Evolutionary conservation across 2,113 vertebrate genomes (phyloP).

Genomic region (Nannospalax galili): DNA sequence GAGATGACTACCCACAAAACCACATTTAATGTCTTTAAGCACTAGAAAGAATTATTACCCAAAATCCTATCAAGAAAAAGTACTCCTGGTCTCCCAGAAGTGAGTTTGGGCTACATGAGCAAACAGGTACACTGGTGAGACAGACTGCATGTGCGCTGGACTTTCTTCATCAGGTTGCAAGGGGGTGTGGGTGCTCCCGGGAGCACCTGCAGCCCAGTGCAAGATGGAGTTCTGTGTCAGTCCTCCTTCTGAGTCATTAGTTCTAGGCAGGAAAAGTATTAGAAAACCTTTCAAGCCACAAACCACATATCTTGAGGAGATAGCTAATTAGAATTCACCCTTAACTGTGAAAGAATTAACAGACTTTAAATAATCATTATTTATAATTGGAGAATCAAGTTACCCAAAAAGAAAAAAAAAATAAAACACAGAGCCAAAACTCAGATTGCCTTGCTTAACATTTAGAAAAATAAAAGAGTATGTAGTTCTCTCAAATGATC

Average conservation of each 20-base stretch:
- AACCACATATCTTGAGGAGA: conserved; percentile 72
- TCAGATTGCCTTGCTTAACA: conserved; percentile 77
- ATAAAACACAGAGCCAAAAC: conserved; percentile 39
- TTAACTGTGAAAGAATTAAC: conserved; percentile 76
- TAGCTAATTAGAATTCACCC: conserved; percentile 77
- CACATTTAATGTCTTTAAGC: conserved; percentile 24
- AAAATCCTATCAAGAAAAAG: not conserved
- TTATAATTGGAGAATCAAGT: conserved; percentile 86
- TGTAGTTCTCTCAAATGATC: conserved; percentile 64
- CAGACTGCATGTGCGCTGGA: accelerated
- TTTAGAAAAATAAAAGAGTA: conserved; percentile 79
- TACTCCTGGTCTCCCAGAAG: not conserved
- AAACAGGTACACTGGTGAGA: accelerated
- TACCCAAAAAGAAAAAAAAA: conserved; percentile 70
- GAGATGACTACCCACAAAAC: not conserved
- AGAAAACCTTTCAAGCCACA: conserved; percentile 75
- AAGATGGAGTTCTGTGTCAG: conserved; percentile 56
- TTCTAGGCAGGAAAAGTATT: conserved; percentile 57
- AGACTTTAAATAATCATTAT: conserved; percentile 86
- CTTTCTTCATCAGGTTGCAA: not conserved
- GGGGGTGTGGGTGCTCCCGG: accelerated
- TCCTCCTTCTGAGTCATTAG: conserved; percentile 73
- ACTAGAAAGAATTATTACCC: not conserved
- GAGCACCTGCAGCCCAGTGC: not conserved
- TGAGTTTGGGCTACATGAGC: not conserved